Conservation (phyloP, 2,113 vertebrate genomes). For the Pelobates fuscus region DNA sequence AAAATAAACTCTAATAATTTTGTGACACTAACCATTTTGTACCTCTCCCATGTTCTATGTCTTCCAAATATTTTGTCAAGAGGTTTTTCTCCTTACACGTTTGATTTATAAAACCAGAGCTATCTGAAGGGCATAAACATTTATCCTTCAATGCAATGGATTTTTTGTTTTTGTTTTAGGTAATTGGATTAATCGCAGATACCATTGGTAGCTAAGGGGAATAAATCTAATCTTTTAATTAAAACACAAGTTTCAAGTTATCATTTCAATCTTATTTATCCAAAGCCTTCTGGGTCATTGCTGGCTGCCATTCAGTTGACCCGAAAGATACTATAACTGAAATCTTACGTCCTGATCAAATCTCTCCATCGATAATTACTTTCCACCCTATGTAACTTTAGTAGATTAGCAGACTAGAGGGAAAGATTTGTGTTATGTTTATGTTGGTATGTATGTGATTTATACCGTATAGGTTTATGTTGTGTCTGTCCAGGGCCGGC, state of each 20-base stretch:
- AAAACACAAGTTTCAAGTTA: slow-evolving; percentile 26
- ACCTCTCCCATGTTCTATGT: too few relatives aligned
- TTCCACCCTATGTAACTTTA: slow-evolving; percentile 15
- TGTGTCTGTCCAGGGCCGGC: neutral
- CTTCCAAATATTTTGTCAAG: too few relatives aligned
- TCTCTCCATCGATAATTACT: slow-evolving; percentile 34
- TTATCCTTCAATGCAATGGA: slow-evolving; percentile 2
- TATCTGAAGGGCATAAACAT: slow-evolving; percentile 11
- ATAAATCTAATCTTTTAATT: slow-evolving; percentile 51
- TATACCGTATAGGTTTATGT: too few relatives aligned
- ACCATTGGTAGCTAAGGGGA: slow-evolving; percentile 34
- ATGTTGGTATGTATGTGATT: too few relatives aligned
- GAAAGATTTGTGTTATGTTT: too few relatives aligned
- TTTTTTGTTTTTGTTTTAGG: slow-evolving; percentile 39
- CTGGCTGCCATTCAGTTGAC: slow-evolving; percentile 32
- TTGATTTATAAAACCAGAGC: slow-evolving; percentile 3
- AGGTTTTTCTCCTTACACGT: neutral
- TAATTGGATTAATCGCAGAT: slow-evolving; percentile 50
- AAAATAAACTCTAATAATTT: too few relatives aligned
- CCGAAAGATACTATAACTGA: neutral
- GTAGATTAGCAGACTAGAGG: neutral
- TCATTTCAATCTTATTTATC: slow-evolving; percentile 44
- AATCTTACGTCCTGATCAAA: slow-evolving; percentile 27
- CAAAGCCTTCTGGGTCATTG: slow-evolving; percentile 33
- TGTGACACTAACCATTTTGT: too few relatives aligned